phyloP scores from a whole-genome alignment of 1,140 invertebrate species.

The Trichoplusia ni region DNA sequence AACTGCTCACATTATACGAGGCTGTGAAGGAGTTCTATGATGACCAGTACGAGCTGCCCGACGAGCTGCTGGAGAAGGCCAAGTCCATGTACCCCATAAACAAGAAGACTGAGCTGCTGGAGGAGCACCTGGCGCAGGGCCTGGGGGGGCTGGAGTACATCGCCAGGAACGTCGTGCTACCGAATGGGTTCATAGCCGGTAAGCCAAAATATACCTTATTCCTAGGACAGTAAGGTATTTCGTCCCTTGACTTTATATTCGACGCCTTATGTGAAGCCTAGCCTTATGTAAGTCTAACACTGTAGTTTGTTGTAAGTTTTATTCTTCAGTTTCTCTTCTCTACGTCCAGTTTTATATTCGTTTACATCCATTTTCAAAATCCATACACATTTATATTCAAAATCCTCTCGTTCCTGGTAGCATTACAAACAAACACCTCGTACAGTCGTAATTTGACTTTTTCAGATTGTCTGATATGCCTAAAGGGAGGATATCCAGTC shows the following conservation, averaged over 20 bases:
- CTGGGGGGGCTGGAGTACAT: constrained; percentile 57
- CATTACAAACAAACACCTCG: too few relatives aligned
- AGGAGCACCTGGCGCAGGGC: constrained; percentile 50
- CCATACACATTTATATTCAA: too few relatives aligned
- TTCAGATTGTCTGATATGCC: constrained; percentile 57
- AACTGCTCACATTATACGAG: constrained; percentile 82
- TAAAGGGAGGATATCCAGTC: constrained; percentile 60
- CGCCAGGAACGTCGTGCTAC: constrained; percentile 58
- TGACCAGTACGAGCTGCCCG: constrained; percentile 51
- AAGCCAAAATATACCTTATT: constrained; percentile 1
- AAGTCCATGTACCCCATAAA: constrained; percentile 56
- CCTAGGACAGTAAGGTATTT: too few relatives aligned
- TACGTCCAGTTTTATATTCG: neutral
- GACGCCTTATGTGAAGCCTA: too few relatives aligned
- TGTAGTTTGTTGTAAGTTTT: too few relatives aligned
- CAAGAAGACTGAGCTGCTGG: constrained; percentile 40
- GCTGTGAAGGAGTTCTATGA: constrained; percentile 81
- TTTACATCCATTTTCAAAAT: too few relatives aligned
- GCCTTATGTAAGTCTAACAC: too few relatives aligned
- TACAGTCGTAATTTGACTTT: too few relatives aligned
- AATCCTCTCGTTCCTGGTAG: too few relatives aligned
- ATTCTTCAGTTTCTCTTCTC: neutral
- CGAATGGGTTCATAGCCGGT: constrained; percentile 65
- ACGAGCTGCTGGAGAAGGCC: constrained; percentile 48
- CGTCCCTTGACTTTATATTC: too few relatives aligned